Evolutionary conservation across 1,140 invertebrate species (phyloP).

Genomic region (Atopsyche davidsoni): DNA sequence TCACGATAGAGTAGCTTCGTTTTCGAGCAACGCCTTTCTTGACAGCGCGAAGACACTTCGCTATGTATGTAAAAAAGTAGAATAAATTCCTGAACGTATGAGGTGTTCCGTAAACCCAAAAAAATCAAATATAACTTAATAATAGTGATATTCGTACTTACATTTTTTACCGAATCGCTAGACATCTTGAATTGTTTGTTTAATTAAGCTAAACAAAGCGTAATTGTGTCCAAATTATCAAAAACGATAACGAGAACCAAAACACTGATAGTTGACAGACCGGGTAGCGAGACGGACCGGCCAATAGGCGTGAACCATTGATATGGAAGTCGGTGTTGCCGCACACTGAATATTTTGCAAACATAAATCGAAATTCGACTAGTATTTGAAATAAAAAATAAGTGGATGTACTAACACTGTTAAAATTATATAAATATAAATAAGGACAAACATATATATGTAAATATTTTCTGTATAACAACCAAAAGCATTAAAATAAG

Average conservation of each 20-base stretch:
- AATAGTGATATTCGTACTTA: slow-evolving; percentile 30
- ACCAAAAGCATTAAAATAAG: too few species aligned
- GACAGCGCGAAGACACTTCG: not conserved
- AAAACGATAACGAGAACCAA: not conserved
- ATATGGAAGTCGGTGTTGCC: too few species aligned
- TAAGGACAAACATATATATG: too few species aligned
- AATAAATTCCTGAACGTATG: slow-evolving; percentile 21
- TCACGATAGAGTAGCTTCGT: not conserved
- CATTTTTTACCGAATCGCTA: slow-evolving; percentile 41
- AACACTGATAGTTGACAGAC: slow-evolving; percentile 2
- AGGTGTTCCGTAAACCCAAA: slow-evolving; percentile 9
- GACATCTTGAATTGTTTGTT: slow-evolving; percentile 34
- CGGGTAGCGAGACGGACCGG: not conserved
- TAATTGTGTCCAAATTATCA: not conserved
- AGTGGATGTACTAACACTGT: too few species aligned
- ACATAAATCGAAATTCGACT: too few species aligned
- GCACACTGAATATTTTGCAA: too few species aligned
- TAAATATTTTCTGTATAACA: too few species aligned
- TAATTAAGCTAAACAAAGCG: not conserved
- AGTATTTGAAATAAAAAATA: too few species aligned
- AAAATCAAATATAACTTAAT: not conserved
- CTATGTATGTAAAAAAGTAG: slow-evolving; percentile 16
- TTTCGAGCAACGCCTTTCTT: slow-evolving; percentile 18
- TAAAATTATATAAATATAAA: too few species aligned
- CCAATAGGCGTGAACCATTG: slow-evolving; percentile 3